Base-by-base conservation (phyloP, 2,797 vertebrate species). In the Nothura maculosa region DNA sequence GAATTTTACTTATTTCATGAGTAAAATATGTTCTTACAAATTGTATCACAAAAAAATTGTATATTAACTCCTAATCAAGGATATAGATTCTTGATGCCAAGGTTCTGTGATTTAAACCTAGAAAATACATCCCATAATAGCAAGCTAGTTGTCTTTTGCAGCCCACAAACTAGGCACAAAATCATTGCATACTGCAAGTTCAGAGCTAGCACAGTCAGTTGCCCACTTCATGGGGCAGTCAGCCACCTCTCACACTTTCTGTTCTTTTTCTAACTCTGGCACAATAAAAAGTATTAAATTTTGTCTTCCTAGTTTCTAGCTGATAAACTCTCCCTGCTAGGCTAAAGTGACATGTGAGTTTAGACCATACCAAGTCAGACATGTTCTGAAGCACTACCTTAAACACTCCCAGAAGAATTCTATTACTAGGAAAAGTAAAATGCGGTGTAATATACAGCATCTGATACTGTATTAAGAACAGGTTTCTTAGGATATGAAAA, bases 401-500 rank as follows among this genome's bases (percentile, higher is more conserved):
- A 77, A 84, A 81, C 28, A 55, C 1, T 6, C 10, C 34, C 32
- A n/a, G 19, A 93, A 79, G 7, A 48, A 2, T 67, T 64, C 10
- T 16, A 10, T 50, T 54, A 70, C 68, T 40, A 68, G 16, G 58
- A 70, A 86, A 86, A 84, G 22, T 4, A 63, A 58, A 66, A 75
- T 27, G 21, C 24, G 36, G 16, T 4, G 0, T 21, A 7, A 67
- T 32, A 84, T 6, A 30, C 2, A 69, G 36, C 25, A 80, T n/a
- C 34, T 43, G 8, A 68, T 83, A 66, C 3, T 69, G 85, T 96
- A 94, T 90, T 85, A 87, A 80, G 88, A 95, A 80, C 62, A 81
- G 86, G 47, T 95, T 89, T 72, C 28, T 69, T 38, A 80, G 43
- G 6, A 50, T 50, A 45, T 25, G 12, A 69, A 89, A 82, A 86